A percentile compares a stretch with the other conserved stretches of the same genome.
Evolutionary conservation across 2,113 vertebrate species (phyloP).

Genomic region (Antechinus flavipes): DNA sequence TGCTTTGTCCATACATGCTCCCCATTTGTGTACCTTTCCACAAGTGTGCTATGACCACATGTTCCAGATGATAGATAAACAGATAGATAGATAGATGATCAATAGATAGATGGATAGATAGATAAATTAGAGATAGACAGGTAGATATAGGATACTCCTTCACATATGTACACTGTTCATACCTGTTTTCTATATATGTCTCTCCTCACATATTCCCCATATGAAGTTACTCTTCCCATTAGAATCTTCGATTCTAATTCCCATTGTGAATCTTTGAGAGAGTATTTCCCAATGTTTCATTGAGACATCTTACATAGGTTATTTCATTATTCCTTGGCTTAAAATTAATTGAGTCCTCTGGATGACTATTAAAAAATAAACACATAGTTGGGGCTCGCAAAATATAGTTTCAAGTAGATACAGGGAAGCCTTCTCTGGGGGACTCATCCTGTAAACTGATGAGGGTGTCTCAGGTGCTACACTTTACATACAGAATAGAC

Average conservation of each 20-base stretch:
- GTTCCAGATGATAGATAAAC: not conserved
- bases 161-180: not conserved
- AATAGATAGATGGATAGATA: no score
- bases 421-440: not conserved
- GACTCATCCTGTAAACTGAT: not conserved
- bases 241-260: not conserved
- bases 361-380: not conserved
- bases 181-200: not conserved
- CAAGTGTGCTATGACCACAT: not conserved
- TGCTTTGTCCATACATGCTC: not conserved
- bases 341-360: not conserved
- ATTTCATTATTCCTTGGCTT: not conserved
- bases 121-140: no score
- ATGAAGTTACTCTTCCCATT: not conserved
- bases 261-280: not conserved
- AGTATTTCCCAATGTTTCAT: not conserved
- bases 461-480: no score
- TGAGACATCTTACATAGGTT: not conserved
- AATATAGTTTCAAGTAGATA: not conserved
- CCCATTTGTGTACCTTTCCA: not conserved
- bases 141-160: not conserved
- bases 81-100: no score
- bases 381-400: not conserved
- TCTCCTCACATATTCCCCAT: not conserved
- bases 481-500: not conserved